Evolutionary conservation across 2,113 vertebrate genomes (phyloP).

Genomic region (Donacobius atricapilla): DNA sequence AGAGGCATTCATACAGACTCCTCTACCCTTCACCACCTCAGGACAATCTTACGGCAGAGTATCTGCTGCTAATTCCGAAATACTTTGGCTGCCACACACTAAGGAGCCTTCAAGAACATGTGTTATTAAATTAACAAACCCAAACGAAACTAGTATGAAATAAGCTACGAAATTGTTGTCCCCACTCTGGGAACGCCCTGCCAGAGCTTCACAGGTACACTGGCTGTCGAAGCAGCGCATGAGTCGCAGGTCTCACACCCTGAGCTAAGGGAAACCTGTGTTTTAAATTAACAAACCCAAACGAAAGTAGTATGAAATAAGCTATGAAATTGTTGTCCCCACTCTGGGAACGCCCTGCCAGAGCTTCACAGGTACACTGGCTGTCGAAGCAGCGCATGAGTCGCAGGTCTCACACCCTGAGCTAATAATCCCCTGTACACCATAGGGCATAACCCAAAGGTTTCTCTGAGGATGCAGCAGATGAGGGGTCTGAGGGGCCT

Average conservation of each 20-base stretch:
- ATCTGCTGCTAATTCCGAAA: not conserved
- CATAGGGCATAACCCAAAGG: not conserved
- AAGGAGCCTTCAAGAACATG: not conserved
- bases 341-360: not conserved
- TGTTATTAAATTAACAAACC: not conserved
- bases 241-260: not conserved
- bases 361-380: rapidly evolving
- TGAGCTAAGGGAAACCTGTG: not conserved
- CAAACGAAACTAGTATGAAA: not conserved
- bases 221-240: not conserved
- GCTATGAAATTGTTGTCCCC: not conserved
- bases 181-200: not conserved
- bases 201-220: rapidly evolving
- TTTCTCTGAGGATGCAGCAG: not conserved
- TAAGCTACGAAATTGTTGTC: not conserved
- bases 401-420: not conserved
- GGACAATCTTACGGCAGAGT: not conserved
- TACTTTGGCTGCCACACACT: not conserved
- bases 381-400: not conserved
- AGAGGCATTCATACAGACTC: not conserved
- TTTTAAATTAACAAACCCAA: not conserved
- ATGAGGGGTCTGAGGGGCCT: not conserved
- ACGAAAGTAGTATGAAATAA: not conserved
- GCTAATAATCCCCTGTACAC: rapidly evolving
- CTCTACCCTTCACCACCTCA: not conserved